Conservation (phyloP, 2,888 invertebrate species). For the Eumerus sabulonum region DNA sequence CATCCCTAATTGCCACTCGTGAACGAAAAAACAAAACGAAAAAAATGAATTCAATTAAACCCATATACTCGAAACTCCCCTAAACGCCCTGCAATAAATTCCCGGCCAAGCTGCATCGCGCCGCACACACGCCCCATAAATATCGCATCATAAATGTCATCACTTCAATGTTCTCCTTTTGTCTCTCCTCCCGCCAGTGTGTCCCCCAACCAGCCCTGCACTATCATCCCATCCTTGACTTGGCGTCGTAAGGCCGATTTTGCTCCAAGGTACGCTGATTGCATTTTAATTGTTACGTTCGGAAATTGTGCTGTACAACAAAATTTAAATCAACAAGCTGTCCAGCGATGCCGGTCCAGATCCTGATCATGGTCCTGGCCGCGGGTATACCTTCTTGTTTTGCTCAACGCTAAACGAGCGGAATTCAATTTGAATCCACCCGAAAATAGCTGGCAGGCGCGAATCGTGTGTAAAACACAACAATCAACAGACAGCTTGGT, state of each 20-base stretch:
- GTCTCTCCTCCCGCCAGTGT: neutral
- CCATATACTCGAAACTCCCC: constrained; percentile 1
- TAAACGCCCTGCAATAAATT: constrained; percentile 30
- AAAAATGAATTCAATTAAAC: constrained; percentile 21
- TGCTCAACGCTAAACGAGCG: constrained; percentile 3
- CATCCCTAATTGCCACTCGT: constrained; percentile 10
- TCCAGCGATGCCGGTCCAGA: constrained; percentile 10
- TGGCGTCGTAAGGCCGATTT: too few species aligned
- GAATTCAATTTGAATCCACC: constrained; percentile 64
- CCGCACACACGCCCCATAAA: constrained; percentile 31
- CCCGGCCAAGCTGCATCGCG: constrained; percentile 1
- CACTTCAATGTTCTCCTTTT: constrained; percentile 32
- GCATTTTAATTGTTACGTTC: constrained; percentile 76
- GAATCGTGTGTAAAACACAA: constrained; percentile 67
- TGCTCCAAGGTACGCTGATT: constrained; percentile 70
- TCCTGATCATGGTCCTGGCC: neutral
- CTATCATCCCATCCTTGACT: neutral
- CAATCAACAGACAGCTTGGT: constrained; percentile 64
- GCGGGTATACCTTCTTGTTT: neutral
- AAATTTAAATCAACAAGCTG: constrained; percentile 71
- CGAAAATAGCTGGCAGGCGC: constrained; percentile 65
- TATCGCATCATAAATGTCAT: constrained; percentile 58
- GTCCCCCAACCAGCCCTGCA: neutral
- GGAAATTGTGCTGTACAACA: constrained; percentile 70
- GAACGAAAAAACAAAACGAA: too few species aligned